phyloP scores from a whole-genome alignment of 2,797 vertebrate genomes.

The Tachyglossus aculeatus region DNA sequence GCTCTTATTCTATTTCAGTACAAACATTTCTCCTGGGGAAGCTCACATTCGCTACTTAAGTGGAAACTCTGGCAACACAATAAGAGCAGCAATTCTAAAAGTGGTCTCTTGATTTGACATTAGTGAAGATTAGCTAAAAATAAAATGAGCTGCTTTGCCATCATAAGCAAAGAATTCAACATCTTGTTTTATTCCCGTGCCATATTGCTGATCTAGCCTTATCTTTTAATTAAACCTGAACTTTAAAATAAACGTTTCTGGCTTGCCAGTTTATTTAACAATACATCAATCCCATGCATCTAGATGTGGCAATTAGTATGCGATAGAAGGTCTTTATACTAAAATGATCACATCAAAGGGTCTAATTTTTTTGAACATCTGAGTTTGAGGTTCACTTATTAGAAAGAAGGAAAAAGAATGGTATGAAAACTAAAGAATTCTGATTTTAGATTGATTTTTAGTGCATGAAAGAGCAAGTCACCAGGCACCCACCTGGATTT shows the following conservation, averaged over 20 bases:
- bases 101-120: conserved; percentile 57
- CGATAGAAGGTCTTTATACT: conserved; percentile 36
- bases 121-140: conserved; percentile 64
- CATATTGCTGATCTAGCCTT: conserved; percentile 64
- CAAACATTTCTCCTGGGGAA: conserved; percentile 35
- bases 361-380: conserved; percentile 19
- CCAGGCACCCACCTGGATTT: background rate
- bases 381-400: conserved; percentile 34
- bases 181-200: conserved; percentile 47
- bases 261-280: conserved; percentile 64
- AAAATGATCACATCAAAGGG: conserved; percentile 24
- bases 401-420: conserved; percentile 20
- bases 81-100: conserved; percentile 49
- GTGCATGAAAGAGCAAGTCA: background rate
- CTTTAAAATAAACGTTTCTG: conserved; percentile 70
- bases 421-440: background rate
- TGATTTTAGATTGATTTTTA: conserved; percentile 28
- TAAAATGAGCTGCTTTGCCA: conserved; percentile 53
- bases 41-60: conserved; percentile 33
- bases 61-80: conserved; percentile 33
- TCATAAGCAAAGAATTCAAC: conserved; percentile 57
- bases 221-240: conserved; percentile 81
- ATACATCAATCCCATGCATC: conserved; percentile 47
- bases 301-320: conserved; percentile 50
- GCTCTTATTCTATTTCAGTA: conserved; percentile 25